Evolutionary conservation across 2,888 invertebrate species (phyloP).

Genomic region (Venustoraphidia nigricollis): DNA sequence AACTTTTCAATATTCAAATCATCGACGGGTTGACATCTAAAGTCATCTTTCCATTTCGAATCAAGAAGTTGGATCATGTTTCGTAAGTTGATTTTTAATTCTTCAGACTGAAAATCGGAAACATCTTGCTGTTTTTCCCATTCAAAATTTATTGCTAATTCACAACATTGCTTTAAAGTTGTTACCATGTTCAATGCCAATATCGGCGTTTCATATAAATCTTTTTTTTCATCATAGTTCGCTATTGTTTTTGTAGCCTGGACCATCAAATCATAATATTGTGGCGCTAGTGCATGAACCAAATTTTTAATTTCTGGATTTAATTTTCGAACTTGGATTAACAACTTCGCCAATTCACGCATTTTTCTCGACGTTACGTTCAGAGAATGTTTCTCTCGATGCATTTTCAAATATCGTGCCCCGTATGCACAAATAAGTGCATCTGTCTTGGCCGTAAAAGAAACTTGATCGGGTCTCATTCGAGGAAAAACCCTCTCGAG

Average conservation of each 20-base stretch:
- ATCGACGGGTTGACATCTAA: constrained; percentile 9
- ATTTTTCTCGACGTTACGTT: constrained; percentile 11
- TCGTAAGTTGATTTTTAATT: constrained; percentile 11
- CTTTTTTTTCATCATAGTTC: constrained; percentile 12
- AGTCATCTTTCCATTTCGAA: constrained; percentile 11
- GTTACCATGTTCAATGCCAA: constrained; percentile 14
- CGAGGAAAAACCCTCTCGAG: constrained; percentile 8
- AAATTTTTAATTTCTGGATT: constrained; percentile 6
- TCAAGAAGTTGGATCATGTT: constrained; percentile 11
- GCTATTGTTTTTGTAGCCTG: constrained; percentile 11
- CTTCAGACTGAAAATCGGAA: constrained; percentile 4
- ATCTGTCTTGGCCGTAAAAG: constrained; percentile 10
- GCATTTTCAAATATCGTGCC: constrained; percentile 11
- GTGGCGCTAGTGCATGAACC: constrained; percentile 7
- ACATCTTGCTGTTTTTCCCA: constrained; percentile 12
- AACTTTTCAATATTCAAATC: constrained; percentile 11
- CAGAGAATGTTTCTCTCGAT: constrained; percentile 13
- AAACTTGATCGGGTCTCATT: constrained; percentile 11
- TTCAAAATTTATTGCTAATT: constrained; percentile 12
- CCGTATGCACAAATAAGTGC: constrained; percentile 12
- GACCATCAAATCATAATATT: constrained; percentile 10
- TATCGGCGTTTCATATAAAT: constrained; percentile 11
- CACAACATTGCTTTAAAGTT: constrained; percentile 15
- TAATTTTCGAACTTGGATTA: constrained; percentile 9
- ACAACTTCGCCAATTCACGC: constrained; percentile 9